A percentile compares a stretch with the other conserved stretches of the same genome.
Evolutionary conservation across 2,113 vertebrate species (phyloP).

Genomic region (Entomyzon cyanotis): DNA sequence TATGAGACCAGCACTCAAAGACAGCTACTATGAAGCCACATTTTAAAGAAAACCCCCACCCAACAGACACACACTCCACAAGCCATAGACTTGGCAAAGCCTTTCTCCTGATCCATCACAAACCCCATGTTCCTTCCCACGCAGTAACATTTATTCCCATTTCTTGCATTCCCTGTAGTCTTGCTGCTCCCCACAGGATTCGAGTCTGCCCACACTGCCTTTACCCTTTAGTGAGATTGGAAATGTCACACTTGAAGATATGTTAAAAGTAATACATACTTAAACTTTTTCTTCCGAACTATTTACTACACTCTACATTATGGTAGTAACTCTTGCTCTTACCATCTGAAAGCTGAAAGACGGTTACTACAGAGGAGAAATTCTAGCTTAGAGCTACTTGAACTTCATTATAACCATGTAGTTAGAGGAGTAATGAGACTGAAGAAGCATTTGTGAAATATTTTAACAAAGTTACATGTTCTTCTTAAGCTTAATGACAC

Average conservation of each 20-base stretch:
- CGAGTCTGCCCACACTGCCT: background rate
- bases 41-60: background rate
- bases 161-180: background rate
- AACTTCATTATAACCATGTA: background rate
- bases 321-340: background rate
- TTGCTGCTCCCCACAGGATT: background rate
- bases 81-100: background rate
- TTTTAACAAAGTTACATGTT: background rate
- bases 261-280: background rate
- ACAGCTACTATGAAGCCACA: background rate
- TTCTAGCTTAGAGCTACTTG: background rate
- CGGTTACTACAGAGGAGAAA: background rate
- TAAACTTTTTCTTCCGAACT: background rate
- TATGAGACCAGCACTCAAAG: background rate
- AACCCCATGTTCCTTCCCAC: background rate
- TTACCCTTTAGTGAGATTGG: background rate
- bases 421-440: background rate
- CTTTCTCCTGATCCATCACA: background rate
- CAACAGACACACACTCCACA: background rate
- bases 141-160: background rate
- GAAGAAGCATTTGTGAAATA: background rate
- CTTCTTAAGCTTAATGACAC: background rate
- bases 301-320: background rate
- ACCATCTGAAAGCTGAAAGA: background rate
- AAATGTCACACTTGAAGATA: background rate